Conservation (phyloP, 2,888 invertebrate genomes). For the Drosophila putrida region DNA sequence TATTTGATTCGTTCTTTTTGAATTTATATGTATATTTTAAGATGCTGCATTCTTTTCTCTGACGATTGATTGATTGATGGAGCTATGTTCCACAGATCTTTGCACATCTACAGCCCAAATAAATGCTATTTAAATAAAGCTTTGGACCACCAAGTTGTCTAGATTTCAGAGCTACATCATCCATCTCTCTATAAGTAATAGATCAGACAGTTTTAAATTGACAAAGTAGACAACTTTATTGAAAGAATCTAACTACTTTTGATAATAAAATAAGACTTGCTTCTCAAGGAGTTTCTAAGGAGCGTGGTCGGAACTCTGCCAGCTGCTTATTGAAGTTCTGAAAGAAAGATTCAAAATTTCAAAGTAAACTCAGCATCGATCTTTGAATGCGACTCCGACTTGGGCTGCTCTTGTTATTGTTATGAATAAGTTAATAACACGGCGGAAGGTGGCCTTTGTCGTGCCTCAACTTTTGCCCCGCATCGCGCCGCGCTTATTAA, state of each 20-base stretch:
- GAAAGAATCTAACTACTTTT: not conserved
- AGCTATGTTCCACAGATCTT: not conserved
- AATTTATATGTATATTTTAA: too few relatives aligned
- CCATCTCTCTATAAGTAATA: not conserved
- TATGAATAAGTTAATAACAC: constrained; percentile 86
- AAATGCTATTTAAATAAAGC: not conserved
- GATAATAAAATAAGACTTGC: not conserved
- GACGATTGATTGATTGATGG: constrained; percentile 36
- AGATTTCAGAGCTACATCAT: not conserved
- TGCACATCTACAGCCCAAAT: constrained; percentile 20
- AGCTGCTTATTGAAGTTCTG: constrained; percentile 1
- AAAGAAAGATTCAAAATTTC: not conserved
- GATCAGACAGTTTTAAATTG: not conserved
- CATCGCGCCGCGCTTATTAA: constrained; percentile 74
- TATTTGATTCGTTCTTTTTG: too few relatives aligned
- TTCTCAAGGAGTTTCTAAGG: not conserved
- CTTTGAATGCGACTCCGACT: constrained; percentile 1
- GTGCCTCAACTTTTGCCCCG: constrained; percentile 52
- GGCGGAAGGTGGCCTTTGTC: constrained; percentile 85
- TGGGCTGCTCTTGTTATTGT: constrained; percentile 78
- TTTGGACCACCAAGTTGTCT: not conserved
- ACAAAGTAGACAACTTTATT: not conserved
- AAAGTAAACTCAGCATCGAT: not conserved
- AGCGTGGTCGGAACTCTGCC: constrained; percentile 2
- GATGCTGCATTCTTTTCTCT: not conserved